Percentiles rank a stretch among this genome's conserved stretches.
phyloP scores from a whole-genome alignment of 2,113 vertebrate genomes.

The Gallinago jamesoni region DNA sequence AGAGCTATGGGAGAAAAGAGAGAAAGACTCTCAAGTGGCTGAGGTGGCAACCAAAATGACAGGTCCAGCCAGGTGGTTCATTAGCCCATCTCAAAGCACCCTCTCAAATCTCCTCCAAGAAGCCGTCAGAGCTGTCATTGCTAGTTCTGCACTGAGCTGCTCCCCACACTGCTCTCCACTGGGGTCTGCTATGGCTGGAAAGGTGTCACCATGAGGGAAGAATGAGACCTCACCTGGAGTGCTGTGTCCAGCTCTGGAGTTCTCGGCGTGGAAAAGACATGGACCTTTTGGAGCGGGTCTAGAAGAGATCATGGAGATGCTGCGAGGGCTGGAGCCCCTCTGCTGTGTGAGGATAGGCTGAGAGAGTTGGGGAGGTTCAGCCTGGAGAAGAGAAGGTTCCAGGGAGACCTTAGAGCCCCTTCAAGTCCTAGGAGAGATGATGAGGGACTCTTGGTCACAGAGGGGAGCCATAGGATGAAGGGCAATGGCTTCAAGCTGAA shows the following conservation, averaged over 20 bases:
- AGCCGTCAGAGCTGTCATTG: background rate
- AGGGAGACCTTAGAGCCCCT: too few relatives aligned
- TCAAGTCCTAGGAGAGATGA: background rate
- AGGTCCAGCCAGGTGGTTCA: background rate
- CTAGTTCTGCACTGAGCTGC: background rate
- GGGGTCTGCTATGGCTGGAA: background rate
- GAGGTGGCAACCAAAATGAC: background rate
- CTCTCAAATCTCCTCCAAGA: background rate
- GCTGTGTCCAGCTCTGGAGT: background rate
- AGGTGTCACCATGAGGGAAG: background rate
- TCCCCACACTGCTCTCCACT: rapidly evolving
- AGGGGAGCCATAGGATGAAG: background rate
- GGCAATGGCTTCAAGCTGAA: too few relatives aligned
- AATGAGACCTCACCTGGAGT: background rate
- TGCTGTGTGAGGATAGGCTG: background rate
- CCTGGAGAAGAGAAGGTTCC: background rate
- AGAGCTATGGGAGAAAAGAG: background rate
- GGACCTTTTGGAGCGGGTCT: background rate
- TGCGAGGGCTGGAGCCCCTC: background rate
- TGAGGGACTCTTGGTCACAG: background rate
- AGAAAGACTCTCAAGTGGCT: background rate
- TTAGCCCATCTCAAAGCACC: background rate
- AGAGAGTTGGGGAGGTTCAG: background rate
- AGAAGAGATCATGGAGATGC: background rate
- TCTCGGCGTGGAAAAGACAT: background rate